Percentiles rank a stretch among this genome's conserved stretches.
Conservation (phyloP, 1,140 invertebrate genomes). For the Yoshiicerus persimilis region DNA sequence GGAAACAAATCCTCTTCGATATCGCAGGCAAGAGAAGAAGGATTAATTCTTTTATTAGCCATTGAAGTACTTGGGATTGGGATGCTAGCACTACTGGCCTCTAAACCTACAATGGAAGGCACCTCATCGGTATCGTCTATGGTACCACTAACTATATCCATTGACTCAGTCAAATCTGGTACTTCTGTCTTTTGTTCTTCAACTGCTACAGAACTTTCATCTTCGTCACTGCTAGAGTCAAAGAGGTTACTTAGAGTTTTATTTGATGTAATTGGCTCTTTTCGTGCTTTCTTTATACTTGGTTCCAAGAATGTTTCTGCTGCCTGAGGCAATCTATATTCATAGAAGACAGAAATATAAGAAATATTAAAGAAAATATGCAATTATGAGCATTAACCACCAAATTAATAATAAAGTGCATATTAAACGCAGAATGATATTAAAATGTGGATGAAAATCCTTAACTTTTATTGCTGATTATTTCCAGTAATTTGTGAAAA, state of each 20-base stretch:
- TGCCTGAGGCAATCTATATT: not conserved
- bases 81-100: not conserved
- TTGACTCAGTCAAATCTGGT: not conserved
- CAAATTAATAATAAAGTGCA: not conserved
- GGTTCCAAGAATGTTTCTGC: not conserved
- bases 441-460: not conserved
- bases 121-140: not conserved
- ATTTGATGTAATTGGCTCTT: not conserved
- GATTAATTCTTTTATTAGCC: not conserved
- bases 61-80: not conserved
- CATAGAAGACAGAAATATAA: constrained; percentile 7
- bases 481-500: not conserved
- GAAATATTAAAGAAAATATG: not conserved
- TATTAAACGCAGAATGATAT: not conserved
- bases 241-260: constrained; percentile 8
- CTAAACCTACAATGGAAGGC: not conserved
- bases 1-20: not conserved
- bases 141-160: not conserved
- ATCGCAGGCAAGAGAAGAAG: not conserved
- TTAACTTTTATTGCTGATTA: not conserved
- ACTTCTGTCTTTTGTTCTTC: not conserved
- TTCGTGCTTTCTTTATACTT: not conserved
- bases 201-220: not conserved
- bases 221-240: not conserved
- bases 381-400: not conserved